A percentile compares a stretch with the other conserved stretches of the same genome.
Evolutionary conservation across 2,113 vertebrate genomes (phyloP).

Genomic region (Rhabdornis inornatus): DNA sequence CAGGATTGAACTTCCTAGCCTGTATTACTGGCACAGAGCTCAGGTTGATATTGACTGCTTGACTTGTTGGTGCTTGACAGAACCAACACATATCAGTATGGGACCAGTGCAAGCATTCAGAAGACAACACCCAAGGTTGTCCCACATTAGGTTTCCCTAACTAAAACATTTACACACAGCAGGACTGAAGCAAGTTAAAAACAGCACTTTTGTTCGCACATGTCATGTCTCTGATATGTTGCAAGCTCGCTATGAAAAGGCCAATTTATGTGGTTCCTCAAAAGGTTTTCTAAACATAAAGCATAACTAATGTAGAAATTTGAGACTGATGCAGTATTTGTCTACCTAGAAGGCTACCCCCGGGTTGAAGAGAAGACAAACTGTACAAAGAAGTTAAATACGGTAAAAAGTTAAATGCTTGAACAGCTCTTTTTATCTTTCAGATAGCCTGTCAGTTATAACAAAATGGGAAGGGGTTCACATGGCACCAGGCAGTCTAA

Average conservation of each 20-base stretch:
- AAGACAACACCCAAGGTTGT: not conserved
- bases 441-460: not conserved
- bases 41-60: not conserved
- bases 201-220: not conserved
- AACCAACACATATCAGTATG: not conserved
- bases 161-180: not conserved
- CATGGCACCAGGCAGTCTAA: not conserved
- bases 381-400: not conserved
- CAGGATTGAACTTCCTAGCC: not conserved
- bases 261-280: not conserved
- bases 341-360: not conserved
- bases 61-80: not conserved
- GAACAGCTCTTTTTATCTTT: not conserved
- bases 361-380: not conserved
- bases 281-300: not conserved
- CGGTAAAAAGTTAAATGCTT: not conserved
- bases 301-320: not conserved
- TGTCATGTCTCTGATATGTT: not conserved
- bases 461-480: not conserved
- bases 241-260: not conserved
- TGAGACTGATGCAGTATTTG: not conserved
- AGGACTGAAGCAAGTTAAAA: not conserved
- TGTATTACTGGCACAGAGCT: not conserved
- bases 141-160: not conserved
- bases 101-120: not conserved